Base-by-base conservation (phyloP, 2,888 invertebrate species). In the Ophion ventricosus region DNA sequence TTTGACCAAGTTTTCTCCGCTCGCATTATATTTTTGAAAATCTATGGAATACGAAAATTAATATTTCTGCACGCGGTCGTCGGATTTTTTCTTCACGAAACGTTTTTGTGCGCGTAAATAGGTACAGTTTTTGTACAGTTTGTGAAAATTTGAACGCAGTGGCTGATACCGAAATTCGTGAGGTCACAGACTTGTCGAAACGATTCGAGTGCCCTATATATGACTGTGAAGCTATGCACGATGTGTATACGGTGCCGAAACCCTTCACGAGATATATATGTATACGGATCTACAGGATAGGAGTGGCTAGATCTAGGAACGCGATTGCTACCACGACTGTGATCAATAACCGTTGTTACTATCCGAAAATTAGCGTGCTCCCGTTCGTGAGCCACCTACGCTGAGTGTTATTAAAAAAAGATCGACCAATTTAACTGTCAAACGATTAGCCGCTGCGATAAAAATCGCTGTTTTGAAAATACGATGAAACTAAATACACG, bases 241-340 rank as follows among this genome's bases (percentile, higher is more conserved):
- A 35, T 35, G 29, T 72, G 10, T 69, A 7, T 26, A 54, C n/a
- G 7, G 54, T 63, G 5, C 35, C 29, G n/a, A 76, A 59, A 69
- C 29, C 14, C 61, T 43, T 8, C 59, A 59, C 14, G 29, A 20
- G 49, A 59, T 35, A 17, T 57, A 59, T 49, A 54, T 20, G 56
- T 75, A 76, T 63, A 57, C 35, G 78, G 43, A 73, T 76, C 23
- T 14, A 63, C 66, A 29, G 56, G 77, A 73, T 77, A 73, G 80
- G 59, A 78, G 59, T 69, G 43, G 77, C 56, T 73, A 74, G 77
- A 80, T 83, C 80, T 80, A 80, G 76, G 80, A 80, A 57, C 59
- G 80, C 73, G 83, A 83, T 83, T 80, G 83, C 73, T 67, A 43
- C 77, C 80, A 43, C 80, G 80, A 83, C 63, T n/a, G 73, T 77